A percentile compares a stretch with the other conserved stretches of the same genome.
phyloP scores from a whole-genome alignment of 2,797 vertebrate species.

The Psittacula echo region DNA sequence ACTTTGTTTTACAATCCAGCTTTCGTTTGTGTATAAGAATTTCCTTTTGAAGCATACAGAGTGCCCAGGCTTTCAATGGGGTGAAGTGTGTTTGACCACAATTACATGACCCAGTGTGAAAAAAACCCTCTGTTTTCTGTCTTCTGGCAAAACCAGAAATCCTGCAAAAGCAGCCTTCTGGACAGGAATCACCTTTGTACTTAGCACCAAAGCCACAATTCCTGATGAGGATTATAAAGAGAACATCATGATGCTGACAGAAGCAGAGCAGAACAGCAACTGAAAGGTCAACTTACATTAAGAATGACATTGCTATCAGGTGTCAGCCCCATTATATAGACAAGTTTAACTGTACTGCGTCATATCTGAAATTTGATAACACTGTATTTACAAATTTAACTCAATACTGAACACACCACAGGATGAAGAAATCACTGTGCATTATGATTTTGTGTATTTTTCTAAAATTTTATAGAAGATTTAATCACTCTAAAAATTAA shows the following conservation, averaged over 20 bases:
- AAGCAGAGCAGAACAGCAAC: not conserved
- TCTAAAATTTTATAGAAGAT: not conserved
- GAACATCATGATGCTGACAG: slow-evolving; percentile 5
- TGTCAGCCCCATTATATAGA: slow-evolving; percentile 36
- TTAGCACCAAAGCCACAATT: not conserved
- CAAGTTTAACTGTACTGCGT: slow-evolving; percentile 39
- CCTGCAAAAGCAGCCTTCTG: not conserved
- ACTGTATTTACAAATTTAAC: slow-evolving; percentile 1
- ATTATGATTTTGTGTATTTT: not conserved
- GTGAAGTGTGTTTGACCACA: not conserved
- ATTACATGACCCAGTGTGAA: not conserved
- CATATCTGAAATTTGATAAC: slow-evolving; percentile 39
- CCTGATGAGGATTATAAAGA: not conserved
- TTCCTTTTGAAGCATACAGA: not conserved
- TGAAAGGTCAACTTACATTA: slow-evolving; percentile 51
- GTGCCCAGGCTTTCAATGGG: not conserved
- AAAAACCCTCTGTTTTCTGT: not conserved
- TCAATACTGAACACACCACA: not conserved
- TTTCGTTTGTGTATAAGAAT: not conserved
- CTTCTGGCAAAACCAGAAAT: not conserved
- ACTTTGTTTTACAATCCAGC: not conserved
- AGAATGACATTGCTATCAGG: slow-evolving; percentile 33
- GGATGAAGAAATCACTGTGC: not conserved
- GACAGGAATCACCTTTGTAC: not conserved
- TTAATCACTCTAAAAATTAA: not conserved